Conservation (phyloP, 2,888 invertebrate species). For the Hanleya hanleyi region DNA sequence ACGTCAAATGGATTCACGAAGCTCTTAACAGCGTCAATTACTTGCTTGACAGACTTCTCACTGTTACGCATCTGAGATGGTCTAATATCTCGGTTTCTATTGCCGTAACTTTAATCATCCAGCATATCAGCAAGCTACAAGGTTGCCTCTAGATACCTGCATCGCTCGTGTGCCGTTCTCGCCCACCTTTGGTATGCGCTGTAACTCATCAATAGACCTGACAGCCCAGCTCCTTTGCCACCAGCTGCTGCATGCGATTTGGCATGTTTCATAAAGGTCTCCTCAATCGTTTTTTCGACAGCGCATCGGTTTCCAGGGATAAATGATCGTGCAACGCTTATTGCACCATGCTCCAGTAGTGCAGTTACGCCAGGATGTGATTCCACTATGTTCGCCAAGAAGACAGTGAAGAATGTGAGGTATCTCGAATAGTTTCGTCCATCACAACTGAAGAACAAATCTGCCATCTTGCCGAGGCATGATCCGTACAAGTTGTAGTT, state of each 20-base stretch:
- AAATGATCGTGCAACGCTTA: constrained; percentile 18
- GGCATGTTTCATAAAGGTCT: too few relatives aligned
- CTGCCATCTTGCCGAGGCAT: constrained; percentile 13
- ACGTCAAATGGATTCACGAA: constrained; percentile 10
- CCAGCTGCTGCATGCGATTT: background rate
- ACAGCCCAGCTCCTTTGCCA: background rate
- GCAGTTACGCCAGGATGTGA: constrained; percentile 16
- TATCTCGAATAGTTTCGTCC: constrained; percentile 22
- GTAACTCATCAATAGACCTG: background rate
- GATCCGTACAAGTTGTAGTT: too few relatives aligned
- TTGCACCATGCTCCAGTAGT: constrained; percentile 11
- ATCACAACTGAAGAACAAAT: constrained; percentile 18
- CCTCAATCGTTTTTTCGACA: too few relatives aligned
- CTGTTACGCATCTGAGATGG: constrained; percentile 4
- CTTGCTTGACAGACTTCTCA: background rate
- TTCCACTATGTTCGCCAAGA: constrained; percentile 19
- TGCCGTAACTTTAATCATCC: background rate
- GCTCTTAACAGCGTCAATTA: constrained; percentile 11
- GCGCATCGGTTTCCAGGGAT: constrained; percentile 18
- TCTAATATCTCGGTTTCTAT: background rate
- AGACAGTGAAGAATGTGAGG: constrained; percentile 16
- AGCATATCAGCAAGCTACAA: background rate
- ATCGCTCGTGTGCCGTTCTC: background rate
- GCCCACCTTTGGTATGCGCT: background rate
- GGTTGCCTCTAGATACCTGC: background rate